Evolutionary conservation across 2,797 vertebrate genomes (phyloP).

Genomic region (Darevskia mixta): DNA sequence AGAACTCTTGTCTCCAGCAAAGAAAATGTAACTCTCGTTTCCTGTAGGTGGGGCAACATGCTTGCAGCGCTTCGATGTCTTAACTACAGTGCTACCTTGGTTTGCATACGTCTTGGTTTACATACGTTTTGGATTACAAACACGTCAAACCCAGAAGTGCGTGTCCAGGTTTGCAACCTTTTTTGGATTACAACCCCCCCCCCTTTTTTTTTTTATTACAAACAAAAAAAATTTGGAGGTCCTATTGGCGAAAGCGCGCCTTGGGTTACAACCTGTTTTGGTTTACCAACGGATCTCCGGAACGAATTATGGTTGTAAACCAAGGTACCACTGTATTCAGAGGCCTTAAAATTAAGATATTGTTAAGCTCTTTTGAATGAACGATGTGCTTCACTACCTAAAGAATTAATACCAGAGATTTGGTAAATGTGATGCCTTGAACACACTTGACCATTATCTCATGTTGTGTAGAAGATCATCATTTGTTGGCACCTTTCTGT

Average conservation of each 20-base stretch:
- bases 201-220: too few species aligned
- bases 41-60: neutral
- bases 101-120: too few species aligned
- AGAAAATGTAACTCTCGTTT: neutral
- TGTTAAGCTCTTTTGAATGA: neutral
- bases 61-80: neutral
- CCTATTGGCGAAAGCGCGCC: too few species aligned
- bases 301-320: too few species aligned
- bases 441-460: neutral
- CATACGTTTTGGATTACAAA: too few species aligned
- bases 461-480: neutral
- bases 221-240: too few species aligned
- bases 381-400: neutral
- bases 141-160: too few species aligned
- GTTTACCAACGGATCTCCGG: too few species aligned
- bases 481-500: too few species aligned
- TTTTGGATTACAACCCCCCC: too few species aligned
- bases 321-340: neutral
- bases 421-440: neutral
- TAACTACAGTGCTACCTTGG: neutral
- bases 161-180: too few species aligned
- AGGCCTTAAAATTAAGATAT: constrained; percentile 10
- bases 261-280: too few species aligned
- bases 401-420: constrained; percentile 21
- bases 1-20: neutral